These are phyloP conservation scores for Nipponacmea schrenckii DNA, from an alignment of 2,888 invertebrate genomes.

Conservation along the genomic window DNA sequence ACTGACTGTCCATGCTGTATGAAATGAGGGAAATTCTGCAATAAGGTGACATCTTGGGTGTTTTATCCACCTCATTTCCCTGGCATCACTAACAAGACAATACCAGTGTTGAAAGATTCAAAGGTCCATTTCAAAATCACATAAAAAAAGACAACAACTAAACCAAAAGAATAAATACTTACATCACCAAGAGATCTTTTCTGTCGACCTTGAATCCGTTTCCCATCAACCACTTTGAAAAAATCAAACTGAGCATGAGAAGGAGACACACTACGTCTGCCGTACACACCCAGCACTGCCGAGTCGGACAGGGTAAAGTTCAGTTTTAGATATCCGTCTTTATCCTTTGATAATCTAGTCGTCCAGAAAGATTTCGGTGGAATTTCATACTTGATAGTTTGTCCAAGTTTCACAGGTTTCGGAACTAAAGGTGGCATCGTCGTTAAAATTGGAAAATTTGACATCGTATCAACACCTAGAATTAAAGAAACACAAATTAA, in stretches of 20 bases:
- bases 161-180: not conserved
- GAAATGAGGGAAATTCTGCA: too few relatives aligned
- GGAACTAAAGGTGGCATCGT: slow-evolving; percentile 25
- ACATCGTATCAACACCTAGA: slow-evolving; percentile 35
- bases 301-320: slow-evolving; percentile 78
- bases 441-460: slow-evolving; percentile 19
- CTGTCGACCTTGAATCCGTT: slow-evolving; percentile 42
- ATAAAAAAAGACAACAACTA: too few relatives aligned
- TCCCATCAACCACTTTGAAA: slow-evolving; percentile 82
- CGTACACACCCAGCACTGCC: slow-evolving; percentile 85
- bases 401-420: slow-evolving; percentile 75
- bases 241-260: slow-evolving; percentile 97
- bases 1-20: too few relatives aligned
- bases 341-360: slow-evolving; percentile 95
- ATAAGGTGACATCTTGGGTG: too few relatives aligned
- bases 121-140: too few relatives aligned
- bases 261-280: slow-evolving; percentile 90
- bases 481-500: slow-evolving; percentile 2
- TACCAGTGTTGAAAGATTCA: too few relatives aligned
- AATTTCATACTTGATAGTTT: slow-evolving; percentile 87
- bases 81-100: too few relatives aligned
- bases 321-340: slow-evolving; percentile 92
- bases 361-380: slow-evolving; percentile 96
- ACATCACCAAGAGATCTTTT: not conserved
- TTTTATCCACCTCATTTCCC: too few relatives aligned